Conservation (phyloP, 1,140 invertebrate genomes). For the Panulirus ornatus region DNA sequence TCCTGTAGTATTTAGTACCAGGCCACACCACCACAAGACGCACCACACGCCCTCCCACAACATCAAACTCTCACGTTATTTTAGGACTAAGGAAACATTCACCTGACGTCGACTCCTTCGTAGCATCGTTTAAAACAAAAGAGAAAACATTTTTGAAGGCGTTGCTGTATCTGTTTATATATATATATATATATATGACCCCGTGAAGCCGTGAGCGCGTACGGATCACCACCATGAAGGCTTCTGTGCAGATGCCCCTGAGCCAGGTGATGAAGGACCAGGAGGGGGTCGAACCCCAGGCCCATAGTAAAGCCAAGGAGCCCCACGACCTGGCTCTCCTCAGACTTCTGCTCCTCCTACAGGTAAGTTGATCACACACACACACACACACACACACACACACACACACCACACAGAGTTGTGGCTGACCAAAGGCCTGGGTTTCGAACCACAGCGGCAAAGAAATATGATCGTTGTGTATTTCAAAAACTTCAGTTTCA, state of each 20-base stretch:
- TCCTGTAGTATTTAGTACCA: not conserved
- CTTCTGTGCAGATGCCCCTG: constrained; percentile 26
- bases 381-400: too few relatives aligned
- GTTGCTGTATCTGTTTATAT: not conserved
- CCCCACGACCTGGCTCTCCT: constrained; percentile 28
- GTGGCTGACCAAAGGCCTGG: not conserved
- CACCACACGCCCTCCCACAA: not conserved
- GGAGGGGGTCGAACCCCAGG: constrained; percentile 5
- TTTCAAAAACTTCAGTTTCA: not conserved
- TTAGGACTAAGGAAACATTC: constrained; percentile 6
- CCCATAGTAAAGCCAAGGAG: constrained; percentile 36
- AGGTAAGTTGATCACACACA: constrained; percentile 29
- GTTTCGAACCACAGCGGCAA: not conserved
- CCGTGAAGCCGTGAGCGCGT: too few relatives aligned
- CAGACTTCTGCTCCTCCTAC: constrained; percentile 46
- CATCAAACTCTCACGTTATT: not conserved
- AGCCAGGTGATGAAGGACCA: constrained; percentile 32
- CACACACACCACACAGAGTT: not conserved
- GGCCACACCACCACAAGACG: not conserved
- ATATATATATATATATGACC: not conserved
- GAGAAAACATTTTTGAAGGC: not conserved
- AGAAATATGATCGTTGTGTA: not conserved
- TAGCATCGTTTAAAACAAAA: not conserved
- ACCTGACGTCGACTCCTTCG: not conserved
- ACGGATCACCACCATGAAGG: constrained; percentile 47